phyloP scores from a whole-genome alignment of 2,888 invertebrate genomes.

The Agriopis marginaria region DNA sequence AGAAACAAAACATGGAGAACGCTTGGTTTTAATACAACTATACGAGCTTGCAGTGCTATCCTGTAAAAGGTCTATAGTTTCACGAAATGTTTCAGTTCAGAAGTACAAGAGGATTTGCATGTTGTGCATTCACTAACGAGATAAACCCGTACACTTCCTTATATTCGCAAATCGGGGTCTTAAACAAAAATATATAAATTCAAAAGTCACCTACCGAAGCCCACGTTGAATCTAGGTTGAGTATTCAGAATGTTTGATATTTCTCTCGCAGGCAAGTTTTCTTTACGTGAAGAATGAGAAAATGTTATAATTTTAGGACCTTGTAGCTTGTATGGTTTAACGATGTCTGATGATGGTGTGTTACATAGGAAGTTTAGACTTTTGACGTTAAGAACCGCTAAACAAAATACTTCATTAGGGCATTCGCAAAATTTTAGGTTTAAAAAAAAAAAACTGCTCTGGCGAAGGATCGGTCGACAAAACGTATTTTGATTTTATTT shows the following conservation, averaged over 20 bases:
- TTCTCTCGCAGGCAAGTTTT: constrained; percentile 32
- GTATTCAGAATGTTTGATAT: constrained; percentile 37
- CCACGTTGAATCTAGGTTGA: constrained; percentile 26
- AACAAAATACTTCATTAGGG: no score
- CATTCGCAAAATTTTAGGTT: no score
- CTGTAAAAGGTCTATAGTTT: no score
- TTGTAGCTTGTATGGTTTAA: constrained; percentile 3
- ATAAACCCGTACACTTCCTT: constrained; percentile 47
- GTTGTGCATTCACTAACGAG: constrained; percentile 54
- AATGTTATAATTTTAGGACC: constrained; percentile 12
- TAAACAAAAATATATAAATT: constrained; percentile 38
- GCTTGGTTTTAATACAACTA: no score
- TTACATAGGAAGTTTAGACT: no score
- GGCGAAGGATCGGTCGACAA: no score
- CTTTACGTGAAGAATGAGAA: constrained; percentile 11
- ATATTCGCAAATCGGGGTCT: constrained; percentile 40
- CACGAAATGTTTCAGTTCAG: neutral
- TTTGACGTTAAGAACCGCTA: no score
- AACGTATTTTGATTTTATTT: no score
- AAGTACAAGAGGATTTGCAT: constrained; percentile 4
- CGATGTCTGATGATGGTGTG: neutral
- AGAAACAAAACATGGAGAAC: no score
- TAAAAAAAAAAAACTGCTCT: no score
- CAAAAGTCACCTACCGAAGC: constrained; percentile 24
- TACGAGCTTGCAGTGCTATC: no score